Percentiles rank a stretch among this genome's conserved stretches.
These are phyloP conservation scores for Capreolus pygargus DNA, from an alignment of 2,113 vertebrate species.

Conservation along the genomic window DNA sequence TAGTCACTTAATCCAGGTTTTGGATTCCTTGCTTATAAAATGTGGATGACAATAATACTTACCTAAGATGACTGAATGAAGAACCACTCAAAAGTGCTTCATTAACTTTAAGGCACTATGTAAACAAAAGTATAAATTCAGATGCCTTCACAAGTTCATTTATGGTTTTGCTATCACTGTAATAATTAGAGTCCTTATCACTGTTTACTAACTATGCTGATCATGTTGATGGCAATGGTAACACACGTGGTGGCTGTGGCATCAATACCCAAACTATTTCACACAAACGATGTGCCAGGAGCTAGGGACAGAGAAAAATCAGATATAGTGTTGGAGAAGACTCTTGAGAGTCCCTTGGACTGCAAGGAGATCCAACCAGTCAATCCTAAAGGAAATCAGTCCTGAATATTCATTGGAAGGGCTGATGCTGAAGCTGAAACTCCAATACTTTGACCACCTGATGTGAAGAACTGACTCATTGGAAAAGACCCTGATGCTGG, in stretches of 20 bases:
- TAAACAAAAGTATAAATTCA: background rate
- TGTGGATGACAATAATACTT: background rate
- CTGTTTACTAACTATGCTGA: background rate
- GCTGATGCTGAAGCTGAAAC: background rate
- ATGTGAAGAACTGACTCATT: background rate
- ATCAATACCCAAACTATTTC: background rate
- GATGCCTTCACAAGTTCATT: background rate
- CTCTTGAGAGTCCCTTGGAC: background rate
- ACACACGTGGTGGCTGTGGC: background rate
- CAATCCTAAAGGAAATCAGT: background rate
- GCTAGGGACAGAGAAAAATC: background rate
- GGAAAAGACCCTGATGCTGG: background rate
- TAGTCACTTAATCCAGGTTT: background rate
- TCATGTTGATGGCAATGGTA: background rate
- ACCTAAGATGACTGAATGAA: background rate
- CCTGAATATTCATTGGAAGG: background rate
- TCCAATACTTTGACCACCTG: background rate
- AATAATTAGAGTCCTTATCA: background rate
- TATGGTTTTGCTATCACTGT: background rate
- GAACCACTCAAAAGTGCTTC: background rate
- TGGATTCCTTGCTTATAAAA: background rate
- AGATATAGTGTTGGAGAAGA: background rate
- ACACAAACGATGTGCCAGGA: background rate
- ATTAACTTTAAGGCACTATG: conserved; percentile 7
- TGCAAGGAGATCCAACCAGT: background rate